Evolutionary conservation across 2,113 vertebrate genomes (phyloP).

Genomic region (Onychostruthus taczanowskii): DNA sequence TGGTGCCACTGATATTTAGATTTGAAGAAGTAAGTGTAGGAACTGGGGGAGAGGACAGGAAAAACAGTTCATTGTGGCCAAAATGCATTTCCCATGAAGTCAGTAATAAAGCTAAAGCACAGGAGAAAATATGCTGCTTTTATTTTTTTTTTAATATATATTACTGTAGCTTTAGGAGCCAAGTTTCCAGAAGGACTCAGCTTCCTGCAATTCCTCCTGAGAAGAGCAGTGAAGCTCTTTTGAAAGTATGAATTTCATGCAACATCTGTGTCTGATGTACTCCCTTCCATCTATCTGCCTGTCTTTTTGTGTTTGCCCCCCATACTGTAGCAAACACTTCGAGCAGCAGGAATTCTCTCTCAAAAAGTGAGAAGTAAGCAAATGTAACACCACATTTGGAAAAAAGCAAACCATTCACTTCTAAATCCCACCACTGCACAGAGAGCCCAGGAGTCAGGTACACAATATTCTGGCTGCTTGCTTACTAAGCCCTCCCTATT

Average conservation of each 20-base stretch:
- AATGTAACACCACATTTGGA: not conserved
- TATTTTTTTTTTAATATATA: not conserved
- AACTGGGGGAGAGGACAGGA: fast-evolving
- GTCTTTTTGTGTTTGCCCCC: not conserved
- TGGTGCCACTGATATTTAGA: not conserved
- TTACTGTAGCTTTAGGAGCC: not conserved
- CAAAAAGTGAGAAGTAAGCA: not conserved
- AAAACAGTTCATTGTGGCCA: not conserved
- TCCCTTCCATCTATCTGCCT: not conserved
- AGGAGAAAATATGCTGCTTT: not conserved
- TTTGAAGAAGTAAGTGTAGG: not conserved
- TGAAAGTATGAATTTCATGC: not conserved
- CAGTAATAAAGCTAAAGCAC: not conserved
- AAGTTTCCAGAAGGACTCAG: not conserved
- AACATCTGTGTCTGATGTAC: not conserved
- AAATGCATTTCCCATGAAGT: not conserved
- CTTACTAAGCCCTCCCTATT: not conserved
- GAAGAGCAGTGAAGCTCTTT: not conserved
- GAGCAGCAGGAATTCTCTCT: not conserved
- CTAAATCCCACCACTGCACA: not conserved
- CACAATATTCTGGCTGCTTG: not conserved
- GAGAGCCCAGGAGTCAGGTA: not conserved
- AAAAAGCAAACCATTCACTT: not conserved
- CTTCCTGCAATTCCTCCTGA: not conserved
- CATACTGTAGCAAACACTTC: not conserved